Evolutionary conservation across 2,888 invertebrate species (phyloP), one percentile per base, ranked within the genome.

Genomic region (Ormia ochracea): DNA sequence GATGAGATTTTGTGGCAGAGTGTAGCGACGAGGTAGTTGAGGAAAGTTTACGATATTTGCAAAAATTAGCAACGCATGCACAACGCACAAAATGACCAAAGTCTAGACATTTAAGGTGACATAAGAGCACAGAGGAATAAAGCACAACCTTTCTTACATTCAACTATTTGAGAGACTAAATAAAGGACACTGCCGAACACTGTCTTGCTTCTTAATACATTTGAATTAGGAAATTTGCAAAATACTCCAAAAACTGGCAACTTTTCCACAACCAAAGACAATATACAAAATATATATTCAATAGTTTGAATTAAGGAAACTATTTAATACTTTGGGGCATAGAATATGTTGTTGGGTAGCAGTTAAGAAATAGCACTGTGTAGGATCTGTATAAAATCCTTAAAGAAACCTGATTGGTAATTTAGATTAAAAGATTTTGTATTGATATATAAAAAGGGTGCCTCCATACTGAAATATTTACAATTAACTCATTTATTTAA

Each of bases 51-150:
- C 38, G 31, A 31, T 84, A 82, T 73, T 70, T 75, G 41, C 84
- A 85, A 86, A 87, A 87, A 87, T 87, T 87, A 87, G 88, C 87
- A 88, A 86, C 86, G 85, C 81, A 81, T 78, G 74, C 83, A 83
- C 38, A 87, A 88, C 87, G 87, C 87, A 87, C 86, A 84, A 87
- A 87, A 87, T 88, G 85, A 85, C 85, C 87, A 85, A 85, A 85
- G 79, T 79, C 79, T 75, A 86, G 85, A 84, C 85, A 31, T 43
- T 31, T 38, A 73, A 65, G 77, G 81, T 65, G 69, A 69, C 48
- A 52, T 52, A 33, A 41, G 66, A 61, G 77, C 14, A 45, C 28
- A 43, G 66, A 63, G 70, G 52, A 63, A 38, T 54, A 58, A 45
- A 50, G 54, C 21, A 41, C 28, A 28, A 61, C 76, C 68, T 68